Evolutionary conservation across 92 coral and sea anemone genomes (phyloP).

Genomic region (Epizoanthus stellaris): DNA sequence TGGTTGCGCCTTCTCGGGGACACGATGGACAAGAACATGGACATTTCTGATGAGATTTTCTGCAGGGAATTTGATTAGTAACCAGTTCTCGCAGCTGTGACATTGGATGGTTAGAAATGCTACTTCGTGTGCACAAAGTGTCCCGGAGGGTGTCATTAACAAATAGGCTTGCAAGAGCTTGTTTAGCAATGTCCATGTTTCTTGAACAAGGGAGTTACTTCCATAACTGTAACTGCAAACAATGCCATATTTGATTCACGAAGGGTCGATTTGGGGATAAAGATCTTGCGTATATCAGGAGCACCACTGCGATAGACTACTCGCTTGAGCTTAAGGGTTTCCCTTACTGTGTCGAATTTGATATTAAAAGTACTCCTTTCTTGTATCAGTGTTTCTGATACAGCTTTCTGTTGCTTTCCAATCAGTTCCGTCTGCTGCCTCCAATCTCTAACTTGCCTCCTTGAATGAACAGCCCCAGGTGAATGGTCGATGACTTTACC

Average conservation of each 20-base stretch:
- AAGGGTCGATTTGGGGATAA: neutral
- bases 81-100: slow-evolving; percentile 24
- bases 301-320: slow-evolving; percentile 36
- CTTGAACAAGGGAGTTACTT: neutral
- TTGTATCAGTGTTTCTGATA: neutral
- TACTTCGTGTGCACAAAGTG: slow-evolving; percentile 38
- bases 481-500: neutral
- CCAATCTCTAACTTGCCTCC: neutral
- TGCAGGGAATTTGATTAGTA: slow-evolving; percentile 13
- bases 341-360: slow-evolving; percentile 6
- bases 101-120: slow-evolving; percentile 3
- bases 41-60: slow-evolving; percentile 5
- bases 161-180: neutral
- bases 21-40: neutral
- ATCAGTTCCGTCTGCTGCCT: too few species aligned
- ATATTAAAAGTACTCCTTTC: slow-evolving; percentile 22
- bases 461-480: neutral
- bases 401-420: neutral
- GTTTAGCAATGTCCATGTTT: neutral
- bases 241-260: neutral
- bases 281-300: slow-evolving; percentile 18
- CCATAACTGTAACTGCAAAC: neutral
- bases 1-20: neutral
- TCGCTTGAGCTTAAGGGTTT: neutral
- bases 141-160: slow-evolving; percentile 23